Conservation (phyloP, 35 echinoderm and acorn worm species). For the Ophiothrix spiculata region DNA sequence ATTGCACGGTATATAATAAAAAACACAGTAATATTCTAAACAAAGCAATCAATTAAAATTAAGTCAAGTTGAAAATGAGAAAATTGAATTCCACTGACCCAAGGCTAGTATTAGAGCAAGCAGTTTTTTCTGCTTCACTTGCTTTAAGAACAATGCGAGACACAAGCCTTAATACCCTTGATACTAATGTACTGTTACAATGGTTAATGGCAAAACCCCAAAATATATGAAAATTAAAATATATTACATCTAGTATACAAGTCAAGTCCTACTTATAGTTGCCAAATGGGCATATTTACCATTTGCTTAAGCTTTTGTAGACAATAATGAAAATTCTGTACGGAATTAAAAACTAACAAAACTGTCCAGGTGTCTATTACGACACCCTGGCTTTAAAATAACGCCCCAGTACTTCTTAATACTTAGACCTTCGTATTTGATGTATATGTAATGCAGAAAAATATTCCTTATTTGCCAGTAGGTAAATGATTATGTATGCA, state of each 20-base stretch:
- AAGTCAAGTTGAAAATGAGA: slow-evolving; percentile 8
- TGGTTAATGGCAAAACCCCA: background rate
- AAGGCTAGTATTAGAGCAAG: background rate
- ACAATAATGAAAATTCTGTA: background rate
- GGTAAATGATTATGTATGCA: background rate
- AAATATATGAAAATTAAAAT: background rate
- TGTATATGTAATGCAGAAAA: background rate
- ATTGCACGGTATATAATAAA: background rate
- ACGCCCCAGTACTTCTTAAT: background rate
- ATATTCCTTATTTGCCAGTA: background rate
- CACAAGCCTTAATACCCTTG: background rate
- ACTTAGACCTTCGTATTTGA: background rate
- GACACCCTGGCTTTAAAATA: background rate
- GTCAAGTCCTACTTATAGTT: background rate
- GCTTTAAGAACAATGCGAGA: background rate
- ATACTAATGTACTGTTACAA: background rate
- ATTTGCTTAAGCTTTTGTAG: background rate
- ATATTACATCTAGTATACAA: background rate
- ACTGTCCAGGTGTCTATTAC: slow-evolving; percentile 1
- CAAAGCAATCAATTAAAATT: slow-evolving; percentile 7
- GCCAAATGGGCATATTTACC: background rate
- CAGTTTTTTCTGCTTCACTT: background rate
- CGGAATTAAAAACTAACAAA: background rate
- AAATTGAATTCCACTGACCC: background rate
- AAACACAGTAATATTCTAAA: background rate